Evolutionary conservation across 2,797 vertebrate genomes (phyloP), one percentile per base, ranked within the genome.

Genomic region (Cyprinodon diabolis): DNA sequence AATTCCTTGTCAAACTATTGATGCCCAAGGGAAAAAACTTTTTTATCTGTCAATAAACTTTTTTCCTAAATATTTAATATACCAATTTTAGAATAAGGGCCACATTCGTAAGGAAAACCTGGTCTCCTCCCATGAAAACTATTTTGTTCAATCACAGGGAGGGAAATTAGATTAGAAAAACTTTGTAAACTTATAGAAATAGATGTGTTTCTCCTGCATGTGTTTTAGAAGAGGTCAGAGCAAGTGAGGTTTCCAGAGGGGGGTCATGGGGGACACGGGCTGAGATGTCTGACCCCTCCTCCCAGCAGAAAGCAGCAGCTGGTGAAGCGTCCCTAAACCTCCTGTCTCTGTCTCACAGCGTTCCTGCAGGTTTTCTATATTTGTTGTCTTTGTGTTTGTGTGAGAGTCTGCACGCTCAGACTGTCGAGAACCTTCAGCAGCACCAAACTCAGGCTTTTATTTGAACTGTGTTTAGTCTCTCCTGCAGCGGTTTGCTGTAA

Each of bases 401-500:
- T 19, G 58, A 4, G 14, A 3, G 63, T 62, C 54, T 76, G 68
- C 68, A 70, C 49, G 66, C 66, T 66, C 72, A 68, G 63, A 67
- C 66, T 25, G 25, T 60, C 54, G 68, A 66, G 69, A 69, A 68
- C 6, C 25, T 37, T 37, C 30, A 55, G n/a, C 54, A 23, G 67
- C 69, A 55, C 25, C 25, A 51, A 19, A 25, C 30, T 15, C 30
- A 13, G 14, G 43, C 23, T 35, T 52, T 55, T n/a, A 4, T 51
- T 56, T 54, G 14, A 19, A 58, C 62, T 71, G 51, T 79, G 74
- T 79, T 79, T 74, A 74, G 74, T 74, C 77, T 79, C 35, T 23
- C 80, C 13, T 67, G 37, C 68, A 57, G 69, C 11, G 17, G 0
- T 67, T 67, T 49, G 69, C 47, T 68, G 60, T 69, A 73, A 81